Evolutionary conservation across 1,140 invertebrate genomes (phyloP), one percentile per base, ranked within the genome.

Genomic region (Metaphire vulgaris): DNA sequence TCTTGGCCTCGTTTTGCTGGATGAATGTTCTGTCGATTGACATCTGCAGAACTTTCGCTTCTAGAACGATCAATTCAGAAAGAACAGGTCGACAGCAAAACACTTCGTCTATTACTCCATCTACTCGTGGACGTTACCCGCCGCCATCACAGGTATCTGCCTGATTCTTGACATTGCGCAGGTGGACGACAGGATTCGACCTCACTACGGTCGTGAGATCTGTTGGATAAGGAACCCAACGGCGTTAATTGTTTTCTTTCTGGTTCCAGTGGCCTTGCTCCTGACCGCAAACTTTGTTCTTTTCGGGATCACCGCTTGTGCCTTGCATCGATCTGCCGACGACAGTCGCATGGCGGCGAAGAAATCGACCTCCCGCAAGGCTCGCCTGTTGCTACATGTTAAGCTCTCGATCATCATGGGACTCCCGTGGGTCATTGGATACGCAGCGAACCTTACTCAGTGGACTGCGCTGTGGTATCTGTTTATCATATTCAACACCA

Each of bases 31-130:
- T 90, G 81, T 86, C 89, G 0, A 88, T 88, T 80, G 89, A 89
- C 79, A 86, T 89, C 2, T 89, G 87, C 83, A 83, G 86, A 32
- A 96, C 94, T 1, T 88, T 88, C 82, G 79, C 81, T 2, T 77
- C 89, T 14, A 56, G 21, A 21, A 56, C 21, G 41, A 21, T 56
- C 6, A 56, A 6, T 56, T 56, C 41, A 6, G 6, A 21, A 56
- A 56, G 76, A 28, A 12, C 67, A 6, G n/a, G n/a, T 69, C 14
- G n/a, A n/a, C n/a, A n/a, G n/a, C 67, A 71, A 82, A 79, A 26
- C 73, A 84, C 33, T 89, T 90, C 77, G 74, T 86, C 2, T 80
- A 83, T 1, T 90, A 90, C 78, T 88, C 87, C 0, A 33, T 87
- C 0, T 88, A 88, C 78, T 85, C 85, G 14, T 89, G 89, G 89